Base-by-base conservation (phyloP, 2,888 invertebrate genomes). In the Lycaena phlaeas region DNA sequence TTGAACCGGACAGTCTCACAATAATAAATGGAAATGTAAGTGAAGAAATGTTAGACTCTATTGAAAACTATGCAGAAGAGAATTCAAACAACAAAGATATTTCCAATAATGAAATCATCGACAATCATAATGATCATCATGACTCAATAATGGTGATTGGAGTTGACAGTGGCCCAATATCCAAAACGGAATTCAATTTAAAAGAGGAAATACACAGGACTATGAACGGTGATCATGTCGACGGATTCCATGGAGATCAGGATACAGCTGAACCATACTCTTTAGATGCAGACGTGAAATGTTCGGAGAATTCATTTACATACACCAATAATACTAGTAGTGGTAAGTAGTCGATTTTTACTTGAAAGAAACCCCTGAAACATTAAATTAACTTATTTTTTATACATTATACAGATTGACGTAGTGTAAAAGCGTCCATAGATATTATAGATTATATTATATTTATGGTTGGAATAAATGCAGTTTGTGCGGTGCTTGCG, bases 171-270 rank as follows among this genome's bases (percentile, higher is more conserved):
- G 84, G 84, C n/a, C 84, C 84, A 10, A 45, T 77, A 26, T 49
- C 62, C 1, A 82, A 76, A 61, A 68, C 82, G 4, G 84, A 84
- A 55, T 84, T 84, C 38, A 58, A 66, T 43, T 57, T 84, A 7
- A 81, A 75, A 47, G 75, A 79, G 54, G 81, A 84, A 62, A 84
- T 84, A 48, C 79, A 84, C 42, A 71, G 84, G 44, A 69, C 68
- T 2, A 36, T 73, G 10, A 78, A 78, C 49, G 72, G 73, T 3
- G 18, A 34, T 12, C 22, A 22, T n/a, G n/a, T n/a, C n/a, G 15
- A 30, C 18, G 34, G 12, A 18, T 12, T 34, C 10, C 12, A 34
- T 18, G 34, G 22, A 22, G 22, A 34, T 22, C 22, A 22, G 22
- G 22, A 22, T 18, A 34, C 17, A 17, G 10, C 18, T 7, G 34